phyloP scores from a whole-genome alignment of 2,797 vertebrate genomes.

The Sebastes hopkinsi region DNA sequence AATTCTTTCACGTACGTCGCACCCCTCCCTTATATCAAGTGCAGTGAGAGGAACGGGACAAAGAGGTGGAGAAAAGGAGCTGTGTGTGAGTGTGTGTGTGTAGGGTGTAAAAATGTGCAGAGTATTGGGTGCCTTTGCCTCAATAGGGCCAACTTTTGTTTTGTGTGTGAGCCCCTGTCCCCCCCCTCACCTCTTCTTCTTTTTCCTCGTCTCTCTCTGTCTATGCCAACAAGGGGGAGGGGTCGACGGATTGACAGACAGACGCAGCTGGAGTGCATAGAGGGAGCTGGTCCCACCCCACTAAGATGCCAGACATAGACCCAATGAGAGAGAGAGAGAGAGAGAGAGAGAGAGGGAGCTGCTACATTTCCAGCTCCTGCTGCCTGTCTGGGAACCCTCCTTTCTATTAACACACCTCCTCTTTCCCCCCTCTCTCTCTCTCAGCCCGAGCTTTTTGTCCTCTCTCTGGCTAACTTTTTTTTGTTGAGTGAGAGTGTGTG shows the following conservation, averaged over 20 bases:
- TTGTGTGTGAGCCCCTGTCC: slow-evolving; percentile 55
- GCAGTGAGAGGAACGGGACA: slow-evolving; percentile 71
- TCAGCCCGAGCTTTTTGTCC: slow-evolving; percentile 66
- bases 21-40: slow-evolving; percentile 74
- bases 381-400: slow-evolving; percentile 64
- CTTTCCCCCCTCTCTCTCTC: slow-evolving; percentile 13
- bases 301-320: slow-evolving; percentile 64
- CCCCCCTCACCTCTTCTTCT: slow-evolving; percentile 1
- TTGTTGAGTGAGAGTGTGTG: slow-evolving; percentile 27
- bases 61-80: slow-evolving; percentile 64
- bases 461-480: slow-evolving; percentile 63
- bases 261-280: slow-evolving; percentile 75
- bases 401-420: slow-evolving; percentile 58
- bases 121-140: slow-evolving; percentile 65
- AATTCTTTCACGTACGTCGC: slow-evolving; percentile 75
- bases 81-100: slow-evolving; percentile 18
- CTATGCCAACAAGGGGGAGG: slow-evolving; percentile 72
- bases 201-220: slow-evolving; percentile 44
- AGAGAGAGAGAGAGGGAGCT: slow-evolving; percentile 10
- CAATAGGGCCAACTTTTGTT: slow-evolving; percentile 75
- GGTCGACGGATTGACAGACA: slow-evolving; percentile 68
- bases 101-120: slow-evolving; percentile 70
- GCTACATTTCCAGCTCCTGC: slow-evolving; percentile 54
- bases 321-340: slow-evolving; percentile 47
- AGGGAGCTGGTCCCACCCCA: slow-evolving; percentile 68